phyloP scores from a whole-genome alignment of 2,113 vertebrate species.

The Lamprologus sp. region DNA sequence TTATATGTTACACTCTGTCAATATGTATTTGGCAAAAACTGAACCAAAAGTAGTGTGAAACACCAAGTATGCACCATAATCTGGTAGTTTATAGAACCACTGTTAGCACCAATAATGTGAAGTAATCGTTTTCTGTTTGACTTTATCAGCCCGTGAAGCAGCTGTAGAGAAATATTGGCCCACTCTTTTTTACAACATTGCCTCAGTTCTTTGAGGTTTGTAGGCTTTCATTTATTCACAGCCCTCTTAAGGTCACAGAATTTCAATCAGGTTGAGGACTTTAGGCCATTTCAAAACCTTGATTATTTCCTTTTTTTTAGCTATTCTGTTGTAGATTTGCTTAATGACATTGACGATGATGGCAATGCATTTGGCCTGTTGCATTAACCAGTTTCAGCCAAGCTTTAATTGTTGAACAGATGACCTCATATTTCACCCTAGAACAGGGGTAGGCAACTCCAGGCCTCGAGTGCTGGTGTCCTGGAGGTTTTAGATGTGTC shows the following conservation, averaged over 20 bases:
- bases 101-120: neutral
- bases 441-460: neutral
- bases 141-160: neutral
- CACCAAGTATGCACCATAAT: neutral
- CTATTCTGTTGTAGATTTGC: neutral
- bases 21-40: neutral
- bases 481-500: too few species aligned
- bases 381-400: neutral
- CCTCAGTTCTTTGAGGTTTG: neutral
- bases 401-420: neutral
- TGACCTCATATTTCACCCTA: neutral
- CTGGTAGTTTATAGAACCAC: neutral
- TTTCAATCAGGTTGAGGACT: neutral
- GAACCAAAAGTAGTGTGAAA: neutral
- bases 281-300: neutral
- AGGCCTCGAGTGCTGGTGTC: too few species aligned
- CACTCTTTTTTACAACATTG: neutral
- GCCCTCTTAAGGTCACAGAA: neutral
- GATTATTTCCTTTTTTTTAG: neutral
- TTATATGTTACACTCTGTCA: neutral
- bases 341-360: neutral
- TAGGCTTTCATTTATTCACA: neutral
- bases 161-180: neutral
- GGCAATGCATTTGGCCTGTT: neutral
- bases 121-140: neutral